Evolutionary conservation across 2,113 vertebrate genomes (phyloP).

Genomic region (Cairina moschata): DNA sequence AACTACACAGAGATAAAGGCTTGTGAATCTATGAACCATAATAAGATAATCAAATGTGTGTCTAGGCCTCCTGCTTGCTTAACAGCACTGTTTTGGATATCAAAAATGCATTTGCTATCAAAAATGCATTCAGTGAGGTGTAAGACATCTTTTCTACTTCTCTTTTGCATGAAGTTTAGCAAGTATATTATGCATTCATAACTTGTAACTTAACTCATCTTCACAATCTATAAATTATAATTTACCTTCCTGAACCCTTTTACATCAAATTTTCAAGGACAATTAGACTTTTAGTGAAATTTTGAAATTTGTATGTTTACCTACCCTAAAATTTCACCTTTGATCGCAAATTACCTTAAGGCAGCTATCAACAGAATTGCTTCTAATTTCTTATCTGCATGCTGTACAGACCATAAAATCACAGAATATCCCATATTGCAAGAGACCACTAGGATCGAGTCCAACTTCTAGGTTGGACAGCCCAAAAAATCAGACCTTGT

Average conservation of each 20-base stretch:
- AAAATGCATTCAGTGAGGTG: not conserved
- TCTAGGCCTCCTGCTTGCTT: not conserved
- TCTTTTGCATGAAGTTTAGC: not conserved
- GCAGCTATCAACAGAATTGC: not conserved
- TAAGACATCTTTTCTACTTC: not conserved
- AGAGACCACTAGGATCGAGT: no score
- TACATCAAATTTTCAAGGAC: not conserved
- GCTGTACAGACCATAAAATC: not conserved
- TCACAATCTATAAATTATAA: not conserved
- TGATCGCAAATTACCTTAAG: not conserved
- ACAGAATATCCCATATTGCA: no score
- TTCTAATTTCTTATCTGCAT: conserved; percentile 7
- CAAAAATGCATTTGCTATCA: not conserved
- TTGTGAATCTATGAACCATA: not conserved
- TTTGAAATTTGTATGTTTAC: not conserved
- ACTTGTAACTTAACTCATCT: not conserved
- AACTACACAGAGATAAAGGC: not conserved
- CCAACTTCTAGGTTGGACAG: no score
- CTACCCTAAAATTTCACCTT: not conserved
- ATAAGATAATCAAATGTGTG: not conserved
- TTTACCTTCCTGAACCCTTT: not conserved
- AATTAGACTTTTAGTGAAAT: not conserved
- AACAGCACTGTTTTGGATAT: not conserved
- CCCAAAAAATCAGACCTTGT: no score
- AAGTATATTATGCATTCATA: not conserved